Evolutionary conservation across 2,888 invertebrate species (phyloP), one percentile per base, ranked within the genome.

Genomic region (Leptopilina drosophilae): DNA sequence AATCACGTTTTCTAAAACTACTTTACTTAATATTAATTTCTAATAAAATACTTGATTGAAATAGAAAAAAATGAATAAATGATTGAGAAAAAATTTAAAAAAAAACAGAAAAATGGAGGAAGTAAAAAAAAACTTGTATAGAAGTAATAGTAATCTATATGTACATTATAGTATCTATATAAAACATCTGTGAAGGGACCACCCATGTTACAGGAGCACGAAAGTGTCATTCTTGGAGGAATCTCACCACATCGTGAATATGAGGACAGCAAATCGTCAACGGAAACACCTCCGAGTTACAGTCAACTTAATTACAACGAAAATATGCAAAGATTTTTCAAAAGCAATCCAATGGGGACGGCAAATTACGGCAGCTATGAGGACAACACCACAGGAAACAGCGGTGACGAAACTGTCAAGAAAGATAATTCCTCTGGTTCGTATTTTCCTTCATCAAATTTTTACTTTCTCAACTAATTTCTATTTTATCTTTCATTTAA

Each of bases 261-360:
- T 89, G 95, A 94, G 86, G 96, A 96, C 87, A 95, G 96, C 91
- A 96, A 96, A 91, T 95, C 96, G 12, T 96, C 96, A 42, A 95
- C 95, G 0, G 96, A 95, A 87, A 96, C 96, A 0, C 96, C 95
- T 0, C 95, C 96, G 8, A 97, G 96, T 88, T 97, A 97, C 92
- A 96, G 95, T 87, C 97, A 96, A 89, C 93, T 97, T 8, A 98
- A 97, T 91, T 97, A 96, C 89, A 96, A 96, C 87, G 97, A 97
- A 87, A 98, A 96, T 87, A 92, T 96, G 82, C 94, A 95, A 88
- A 93, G 95, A 93, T 95, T 91, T 83, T 91, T 91, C 86, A 89
- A 89, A 66, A 91, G 91, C 81, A 81, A 79, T 53, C 56, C 49
- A 9, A 15, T n/a, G 26, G 42, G n/a, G 4, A 81, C 78, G 14